Evolutionary conservation across 2,113 vertebrate species (phyloP).

Genomic region (Aplodontia rufa): DNA sequence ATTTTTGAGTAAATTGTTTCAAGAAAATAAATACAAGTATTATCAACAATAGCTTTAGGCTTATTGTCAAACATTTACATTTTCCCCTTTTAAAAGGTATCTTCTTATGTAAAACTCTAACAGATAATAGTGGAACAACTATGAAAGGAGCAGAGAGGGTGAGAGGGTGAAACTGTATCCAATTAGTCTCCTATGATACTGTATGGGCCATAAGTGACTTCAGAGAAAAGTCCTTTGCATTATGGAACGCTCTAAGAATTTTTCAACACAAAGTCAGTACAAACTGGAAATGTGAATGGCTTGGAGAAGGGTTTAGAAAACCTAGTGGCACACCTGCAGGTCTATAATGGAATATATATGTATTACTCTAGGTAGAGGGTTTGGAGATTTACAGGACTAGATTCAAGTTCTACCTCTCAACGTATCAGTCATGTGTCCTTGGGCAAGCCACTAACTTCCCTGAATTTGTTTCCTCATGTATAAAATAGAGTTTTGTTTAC

Average conservation of each 20-base stretch:
- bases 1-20: background rate
- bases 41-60: background rate
- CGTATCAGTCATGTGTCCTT: background rate
- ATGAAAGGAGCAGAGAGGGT: background rate
- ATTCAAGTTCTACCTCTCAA: background rate
- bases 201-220: background rate
- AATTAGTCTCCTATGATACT: background rate
- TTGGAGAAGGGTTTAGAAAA: background rate
- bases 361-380: background rate
- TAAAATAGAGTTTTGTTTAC: background rate
- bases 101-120: background rate
- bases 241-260: background rate
- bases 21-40: slow-evolving; percentile 10
- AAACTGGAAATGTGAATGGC: background rate
- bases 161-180: background rate
- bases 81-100: background rate
- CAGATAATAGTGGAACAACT: background rate
- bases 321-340: background rate
- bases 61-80: slow-evolving; percentile 1
- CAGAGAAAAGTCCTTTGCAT: background rate
- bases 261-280: background rate
- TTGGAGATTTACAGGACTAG: background rate
- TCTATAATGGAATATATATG: background rate
- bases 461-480: background rate
- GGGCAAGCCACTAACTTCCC: background rate